Evolutionary conservation across 2,797 vertebrate genomes (phyloP), one percentile per base, ranked within the genome.

Genomic region (Scyliorhinus canicula): DNA sequence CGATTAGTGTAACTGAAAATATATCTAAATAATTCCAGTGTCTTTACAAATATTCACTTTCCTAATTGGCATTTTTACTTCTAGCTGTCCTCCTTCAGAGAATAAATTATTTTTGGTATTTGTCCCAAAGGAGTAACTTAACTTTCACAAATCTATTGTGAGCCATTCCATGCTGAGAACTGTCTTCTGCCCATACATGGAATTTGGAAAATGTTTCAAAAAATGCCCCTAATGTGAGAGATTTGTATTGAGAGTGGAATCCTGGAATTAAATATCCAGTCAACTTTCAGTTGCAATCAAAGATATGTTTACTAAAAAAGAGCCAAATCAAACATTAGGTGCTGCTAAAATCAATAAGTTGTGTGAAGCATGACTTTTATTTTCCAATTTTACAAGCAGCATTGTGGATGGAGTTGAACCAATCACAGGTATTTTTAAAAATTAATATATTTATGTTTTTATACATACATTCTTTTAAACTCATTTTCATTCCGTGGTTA

Each of bases 371-470:
- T 94, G 44, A 74, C 67, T 71, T 71, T 67, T 67, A 97, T 93
- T 96, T 95, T 96, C 96, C 94, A 95, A 60, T 95, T 85, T 96
- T 96, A 14, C 96, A 96, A 95, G 96, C 97, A 98, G 98, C 97
- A 97, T 96, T 96, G 97, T 97, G 97, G 98, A 98, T 93, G 97
- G 96, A 74, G 97, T 97, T 95, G 97, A 97, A 91, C 96, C 97
- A 96, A 97, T 97, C 95, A 69, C 97, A 44, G 97, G 97, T 97
- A n/a, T 57, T 65, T 88, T 44, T 91, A 26, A n/a, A n/a, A n/a
- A 26, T 47, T 97, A 7, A 16, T 24, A 71, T 90, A n/a, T 57
- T 60, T 57, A 31, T 60, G 16, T 57, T 60, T 35, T 14, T 60
- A 1, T 31, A 57, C 28, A 4, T 88, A 28, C 71, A 31, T 74